phyloP scores from a whole-genome alignment of 2,113 vertebrate species.

The Heloderma charlesbogerti region DNA sequence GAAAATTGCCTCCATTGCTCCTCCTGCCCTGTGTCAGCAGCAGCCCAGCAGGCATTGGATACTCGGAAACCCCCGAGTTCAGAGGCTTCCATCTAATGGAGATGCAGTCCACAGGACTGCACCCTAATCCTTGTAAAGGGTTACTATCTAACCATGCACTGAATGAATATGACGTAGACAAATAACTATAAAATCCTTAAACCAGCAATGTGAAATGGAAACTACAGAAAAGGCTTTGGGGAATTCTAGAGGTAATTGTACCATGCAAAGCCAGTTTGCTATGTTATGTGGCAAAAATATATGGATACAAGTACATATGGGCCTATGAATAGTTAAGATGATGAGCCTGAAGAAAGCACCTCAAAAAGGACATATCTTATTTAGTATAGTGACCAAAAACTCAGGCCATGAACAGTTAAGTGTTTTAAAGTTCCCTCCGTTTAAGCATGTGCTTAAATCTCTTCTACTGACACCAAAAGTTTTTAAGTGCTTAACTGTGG shows the following conservation, averaged over 20 bases:
- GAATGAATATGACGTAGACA: conserved; percentile 43
- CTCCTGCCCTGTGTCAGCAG: too few species aligned
- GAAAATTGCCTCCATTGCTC: too few species aligned
- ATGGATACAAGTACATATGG: neutral
- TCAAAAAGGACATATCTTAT: neutral
- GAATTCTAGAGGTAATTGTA: neutral
- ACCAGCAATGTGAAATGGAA: neutral
- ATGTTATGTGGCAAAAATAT: neutral
- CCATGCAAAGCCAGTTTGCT: conserved; percentile 11
- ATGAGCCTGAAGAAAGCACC: neutral
- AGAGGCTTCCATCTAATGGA: too few species aligned
- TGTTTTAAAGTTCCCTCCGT: neutral
- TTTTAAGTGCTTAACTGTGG: neutral
- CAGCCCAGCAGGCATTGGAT: too few species aligned
- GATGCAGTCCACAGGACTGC: neutral
- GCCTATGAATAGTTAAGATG: neutral
- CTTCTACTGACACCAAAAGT: neutral
- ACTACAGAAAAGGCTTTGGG: conserved; percentile 28
- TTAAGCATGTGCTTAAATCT: neutral
- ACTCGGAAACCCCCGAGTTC: too few species aligned
- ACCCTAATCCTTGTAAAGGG: conserved; percentile 32
- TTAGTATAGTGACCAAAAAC: neutral
- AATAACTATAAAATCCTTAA: conserved; percentile 52
- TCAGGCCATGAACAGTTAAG: too few species aligned
- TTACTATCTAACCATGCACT: neutral